phyloP scores from a whole-genome alignment of 1,140 invertebrate genomes.

The Penaeus chinensis region DNA sequence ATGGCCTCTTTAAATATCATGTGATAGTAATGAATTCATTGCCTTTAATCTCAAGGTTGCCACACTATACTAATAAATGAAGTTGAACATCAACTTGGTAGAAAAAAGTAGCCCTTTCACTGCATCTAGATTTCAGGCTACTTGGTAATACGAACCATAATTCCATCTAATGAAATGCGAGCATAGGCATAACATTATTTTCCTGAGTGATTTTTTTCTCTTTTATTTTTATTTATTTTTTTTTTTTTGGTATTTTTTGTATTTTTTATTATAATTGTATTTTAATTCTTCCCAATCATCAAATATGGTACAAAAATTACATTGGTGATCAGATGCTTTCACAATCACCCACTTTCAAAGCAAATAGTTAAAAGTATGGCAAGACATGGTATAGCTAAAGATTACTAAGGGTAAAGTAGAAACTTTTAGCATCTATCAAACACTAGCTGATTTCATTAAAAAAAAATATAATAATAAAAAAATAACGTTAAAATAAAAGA shows the following conservation, averaged over 20 bases:
- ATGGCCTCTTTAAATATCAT: too few species aligned
- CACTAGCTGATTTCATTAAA: too few species aligned
- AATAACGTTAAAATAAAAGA: too few species aligned
- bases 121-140: background rate
- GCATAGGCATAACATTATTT: slow-evolving; percentile 16
- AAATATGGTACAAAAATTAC: slow-evolving; percentile 24
- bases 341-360: background rate
- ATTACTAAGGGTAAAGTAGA: too few species aligned
- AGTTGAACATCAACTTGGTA: background rate
- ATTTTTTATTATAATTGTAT: too few species aligned
- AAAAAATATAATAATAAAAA: too few species aligned
- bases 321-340: slow-evolving; percentile 6
- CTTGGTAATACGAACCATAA: slow-evolving; percentile 20
- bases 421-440: too few species aligned
- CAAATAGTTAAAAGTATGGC: slow-evolving; percentile 30
- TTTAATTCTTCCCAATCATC: slow-evolving; percentile 8
- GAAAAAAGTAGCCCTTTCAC: background rate
- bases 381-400: background rate
- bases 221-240: too few species aligned
- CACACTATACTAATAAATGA: background rate
- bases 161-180: background rate
- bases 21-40: too few species aligned
- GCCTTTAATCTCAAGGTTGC: too few species aligned
- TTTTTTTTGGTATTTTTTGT: too few species aligned
- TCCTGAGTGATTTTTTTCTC: background rate